Conservation (phyloP, 2,113 vertebrate species). For the Cephalopterus ornatus region DNA sequence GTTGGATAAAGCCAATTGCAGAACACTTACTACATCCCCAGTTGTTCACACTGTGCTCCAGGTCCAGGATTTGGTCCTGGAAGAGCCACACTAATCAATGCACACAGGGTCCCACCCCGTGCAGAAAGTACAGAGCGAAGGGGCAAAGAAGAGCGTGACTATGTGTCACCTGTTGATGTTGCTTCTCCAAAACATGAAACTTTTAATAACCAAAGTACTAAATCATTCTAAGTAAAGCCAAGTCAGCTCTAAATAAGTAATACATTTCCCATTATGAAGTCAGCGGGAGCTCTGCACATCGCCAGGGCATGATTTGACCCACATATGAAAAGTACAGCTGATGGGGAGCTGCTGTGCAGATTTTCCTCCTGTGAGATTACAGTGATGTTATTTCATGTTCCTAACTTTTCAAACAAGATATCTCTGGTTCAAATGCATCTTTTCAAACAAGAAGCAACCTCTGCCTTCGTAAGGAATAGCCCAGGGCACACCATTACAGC, state of each 20-base stretch:
- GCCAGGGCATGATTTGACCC: background rate
- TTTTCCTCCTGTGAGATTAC: background rate
- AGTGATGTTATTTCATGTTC: background rate
- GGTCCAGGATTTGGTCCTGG: background rate
- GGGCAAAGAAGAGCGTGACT: background rate
- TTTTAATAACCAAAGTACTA: background rate
- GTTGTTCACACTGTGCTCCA: background rate
- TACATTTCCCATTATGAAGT: background rate
- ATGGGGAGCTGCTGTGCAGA: background rate
- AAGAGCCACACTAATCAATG: background rate
- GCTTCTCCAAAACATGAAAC: background rate
- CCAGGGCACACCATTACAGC: background rate
- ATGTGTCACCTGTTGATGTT: background rate
- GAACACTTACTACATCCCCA: background rate
- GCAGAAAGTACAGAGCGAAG: background rate
- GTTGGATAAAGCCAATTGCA: background rate
- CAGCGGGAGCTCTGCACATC: background rate
- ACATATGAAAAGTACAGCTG: background rate
- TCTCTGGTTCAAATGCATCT: background rate
- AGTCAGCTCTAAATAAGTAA: slow-evolving; percentile 6
- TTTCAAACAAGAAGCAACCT: background rate
- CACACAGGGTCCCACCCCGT: background rate
- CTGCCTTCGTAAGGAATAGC: background rate
- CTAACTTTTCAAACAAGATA: background rate
- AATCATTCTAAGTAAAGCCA: slow-evolving; percentile 21